Conservation (phyloP, 2,797 vertebrate genomes). For the Todus mexicanus region DNA sequence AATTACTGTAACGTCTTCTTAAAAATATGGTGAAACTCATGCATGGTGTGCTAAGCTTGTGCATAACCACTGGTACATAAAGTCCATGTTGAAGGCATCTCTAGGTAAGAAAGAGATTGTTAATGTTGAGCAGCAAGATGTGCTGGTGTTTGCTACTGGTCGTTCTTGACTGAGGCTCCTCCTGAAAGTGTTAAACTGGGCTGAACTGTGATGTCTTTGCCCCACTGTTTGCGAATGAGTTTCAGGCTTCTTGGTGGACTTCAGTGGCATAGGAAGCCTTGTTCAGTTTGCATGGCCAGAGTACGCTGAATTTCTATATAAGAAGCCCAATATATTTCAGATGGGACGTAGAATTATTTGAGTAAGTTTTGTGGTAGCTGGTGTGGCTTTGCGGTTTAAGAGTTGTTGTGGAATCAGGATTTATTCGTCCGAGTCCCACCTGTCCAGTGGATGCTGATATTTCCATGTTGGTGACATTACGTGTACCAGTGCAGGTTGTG, state of each 20-base stretch:
- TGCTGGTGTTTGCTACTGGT: background rate
- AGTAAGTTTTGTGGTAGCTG: background rate
- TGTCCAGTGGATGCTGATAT: background rate
- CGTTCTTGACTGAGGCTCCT: background rate
- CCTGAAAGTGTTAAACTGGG: background rate
- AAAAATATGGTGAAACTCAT: background rate
- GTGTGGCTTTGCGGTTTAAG: background rate
- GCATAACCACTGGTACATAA: background rate
- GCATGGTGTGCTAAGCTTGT: background rate
- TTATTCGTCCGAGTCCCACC: background rate
- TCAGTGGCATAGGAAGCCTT: background rate
- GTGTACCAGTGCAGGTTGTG: rapidly evolving
- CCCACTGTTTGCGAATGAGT: background rate
- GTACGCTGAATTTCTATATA: background rate
- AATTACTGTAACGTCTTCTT: background rate
- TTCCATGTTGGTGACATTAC: background rate
- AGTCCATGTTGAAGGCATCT: background rate
- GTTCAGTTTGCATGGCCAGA: background rate
- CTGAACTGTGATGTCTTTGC: background rate
- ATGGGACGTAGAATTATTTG: background rate
- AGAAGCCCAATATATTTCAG: background rate
- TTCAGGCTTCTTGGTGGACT: background rate
- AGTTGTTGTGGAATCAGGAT: background rate
- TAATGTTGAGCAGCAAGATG: background rate
- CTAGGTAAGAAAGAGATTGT: background rate